Percentiles rank a stretch among this genome's conserved stretches.
Conservation (phyloP, 2,888 invertebrate species). For the Mamestra brassicae region DNA sequence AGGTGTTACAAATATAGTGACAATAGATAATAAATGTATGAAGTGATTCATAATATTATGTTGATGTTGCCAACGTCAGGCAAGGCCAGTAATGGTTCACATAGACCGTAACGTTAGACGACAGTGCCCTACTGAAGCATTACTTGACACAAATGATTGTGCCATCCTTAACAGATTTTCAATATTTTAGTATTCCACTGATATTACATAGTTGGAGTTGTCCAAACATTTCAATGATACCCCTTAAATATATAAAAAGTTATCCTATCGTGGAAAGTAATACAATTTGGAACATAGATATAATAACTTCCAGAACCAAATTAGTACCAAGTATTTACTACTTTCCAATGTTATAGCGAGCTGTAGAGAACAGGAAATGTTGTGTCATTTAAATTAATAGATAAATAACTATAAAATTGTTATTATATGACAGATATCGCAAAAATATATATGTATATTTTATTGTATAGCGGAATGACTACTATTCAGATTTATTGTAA, state of each 20-base stretch:
- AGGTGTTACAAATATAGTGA: conserved; percentile 73
- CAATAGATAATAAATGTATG: conserved; percentile 69
- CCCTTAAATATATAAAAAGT: conserved; percentile 47
- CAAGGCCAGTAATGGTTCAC: conserved; percentile 81
- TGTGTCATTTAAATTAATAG: conserved; percentile 88
- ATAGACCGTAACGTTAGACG: conserved; percentile 68
- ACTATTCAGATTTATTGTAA: conserved; percentile 89
- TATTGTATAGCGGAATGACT: conserved; percentile 90
- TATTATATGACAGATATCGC: conserved; percentile 87
- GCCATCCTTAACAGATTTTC: conserved; percentile 79
- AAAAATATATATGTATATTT: conserved; percentile 88
- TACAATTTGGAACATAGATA: conserved; percentile 61
- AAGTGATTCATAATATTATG: conserved; percentile 66
- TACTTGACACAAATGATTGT: conserved; percentile 82
- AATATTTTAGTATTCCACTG: conserved; percentile 66
- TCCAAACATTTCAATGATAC: conserved; percentile 41
- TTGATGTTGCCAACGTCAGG: conserved; percentile 79
- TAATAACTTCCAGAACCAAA: conserved; percentile 62
- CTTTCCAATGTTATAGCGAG: conserved; percentile 79
- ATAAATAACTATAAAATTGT: conserved; percentile 86
- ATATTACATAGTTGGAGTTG: conserved; percentile 35
- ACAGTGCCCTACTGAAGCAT: conserved; percentile 63
- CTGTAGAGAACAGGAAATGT: conserved; percentile 84
- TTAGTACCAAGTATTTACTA: conserved; percentile 63
- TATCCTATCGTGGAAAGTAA: conserved; percentile 53